Percentiles rank a stretch among this genome's conserved stretches.
phyloP scores from a whole-genome alignment of 2,113 vertebrate species.

The Scomber japonicus region DNA sequence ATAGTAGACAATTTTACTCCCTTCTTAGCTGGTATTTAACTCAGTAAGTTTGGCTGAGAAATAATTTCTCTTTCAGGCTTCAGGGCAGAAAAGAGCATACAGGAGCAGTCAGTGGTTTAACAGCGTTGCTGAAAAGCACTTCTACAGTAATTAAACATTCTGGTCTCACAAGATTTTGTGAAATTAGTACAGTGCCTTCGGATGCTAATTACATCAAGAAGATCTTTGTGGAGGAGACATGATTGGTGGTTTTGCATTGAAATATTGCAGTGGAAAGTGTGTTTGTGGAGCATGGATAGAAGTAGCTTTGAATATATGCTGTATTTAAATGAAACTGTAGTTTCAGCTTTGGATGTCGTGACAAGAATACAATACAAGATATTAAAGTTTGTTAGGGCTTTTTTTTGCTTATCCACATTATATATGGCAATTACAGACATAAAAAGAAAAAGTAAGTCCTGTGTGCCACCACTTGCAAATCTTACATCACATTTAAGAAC shows the following conservation, averaged over 20 bases:
- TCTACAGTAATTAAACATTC: background rate
- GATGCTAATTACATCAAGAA: background rate
- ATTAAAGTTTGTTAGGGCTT: too few species aligned
- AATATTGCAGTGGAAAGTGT: background rate
- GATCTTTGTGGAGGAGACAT: background rate
- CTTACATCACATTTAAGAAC: too few species aligned
- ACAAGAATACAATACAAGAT: too few species aligned
- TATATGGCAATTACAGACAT: too few species aligned
- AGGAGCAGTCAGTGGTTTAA: background rate
- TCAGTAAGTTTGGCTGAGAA: background rate
- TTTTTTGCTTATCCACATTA: too few species aligned
- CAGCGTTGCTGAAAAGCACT: slow-evolving; percentile 4
- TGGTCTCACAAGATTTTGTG: background rate
- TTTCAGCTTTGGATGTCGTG: too few species aligned
- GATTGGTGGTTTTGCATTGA: background rate
- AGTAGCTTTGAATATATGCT: background rate
- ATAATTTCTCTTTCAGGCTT: background rate
- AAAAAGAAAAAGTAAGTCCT: too few species aligned
- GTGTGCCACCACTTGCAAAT: too few species aligned
- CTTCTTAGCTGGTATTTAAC: slow-evolving; percentile 22
- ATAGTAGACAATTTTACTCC: background rate
- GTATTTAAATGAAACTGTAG: background rate
- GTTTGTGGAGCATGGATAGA: too few species aligned
- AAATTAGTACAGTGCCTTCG: background rate
- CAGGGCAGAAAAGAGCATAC: background rate